phyloP scores from a whole-genome alignment of 2,113 vertebrate species.

The Petrocephalus zakoni region DNA sequence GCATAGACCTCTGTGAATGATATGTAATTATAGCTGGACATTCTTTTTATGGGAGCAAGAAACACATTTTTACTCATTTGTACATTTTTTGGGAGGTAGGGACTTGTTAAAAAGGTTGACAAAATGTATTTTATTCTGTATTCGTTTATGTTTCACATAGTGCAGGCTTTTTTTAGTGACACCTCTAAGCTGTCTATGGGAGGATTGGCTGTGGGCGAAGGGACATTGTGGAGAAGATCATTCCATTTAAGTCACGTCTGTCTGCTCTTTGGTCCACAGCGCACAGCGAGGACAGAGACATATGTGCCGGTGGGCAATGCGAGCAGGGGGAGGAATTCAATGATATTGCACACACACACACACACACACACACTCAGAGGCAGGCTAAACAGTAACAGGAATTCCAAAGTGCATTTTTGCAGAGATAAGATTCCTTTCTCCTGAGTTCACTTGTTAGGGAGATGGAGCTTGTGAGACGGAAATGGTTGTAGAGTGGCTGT shows the following conservation, averaged over 20 bases:
- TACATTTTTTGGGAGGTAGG: neutral
- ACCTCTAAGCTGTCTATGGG: neutral
- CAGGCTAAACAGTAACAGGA: slow-evolving; percentile 47
- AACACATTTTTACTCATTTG: neutral
- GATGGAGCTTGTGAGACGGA: slow-evolving; percentile 14
- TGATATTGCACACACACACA: slow-evolving; percentile 9
- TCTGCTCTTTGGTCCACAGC: slow-evolving; percentile 9
- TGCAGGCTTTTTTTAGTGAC: no score
- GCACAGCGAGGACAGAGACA: neutral
- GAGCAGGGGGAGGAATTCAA: neutral
- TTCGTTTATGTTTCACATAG: neutral
- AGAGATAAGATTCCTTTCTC: slow-evolving; percentile 57
- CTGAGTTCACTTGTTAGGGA: slow-evolving; percentile 50
- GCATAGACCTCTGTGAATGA: neutral
- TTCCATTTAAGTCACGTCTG: slow-evolving; percentile 14
- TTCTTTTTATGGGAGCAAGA: neutral
- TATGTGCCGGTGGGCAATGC: neutral
- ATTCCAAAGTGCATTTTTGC: slow-evolving; percentile 51
- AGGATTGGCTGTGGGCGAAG: neutral
- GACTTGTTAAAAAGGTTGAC: neutral
- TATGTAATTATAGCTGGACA: neutral
- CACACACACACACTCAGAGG: slow-evolving; percentile 20
- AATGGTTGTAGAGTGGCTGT: slow-evolving; percentile 20
- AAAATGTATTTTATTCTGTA: neutral
- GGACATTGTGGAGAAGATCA: neutral